Evolutionary conservation across 2,888 invertebrate genomes (phyloP), one percentile per base, ranked within the genome.

Genomic region (Marasmarcha lunaedactyla): DNA sequence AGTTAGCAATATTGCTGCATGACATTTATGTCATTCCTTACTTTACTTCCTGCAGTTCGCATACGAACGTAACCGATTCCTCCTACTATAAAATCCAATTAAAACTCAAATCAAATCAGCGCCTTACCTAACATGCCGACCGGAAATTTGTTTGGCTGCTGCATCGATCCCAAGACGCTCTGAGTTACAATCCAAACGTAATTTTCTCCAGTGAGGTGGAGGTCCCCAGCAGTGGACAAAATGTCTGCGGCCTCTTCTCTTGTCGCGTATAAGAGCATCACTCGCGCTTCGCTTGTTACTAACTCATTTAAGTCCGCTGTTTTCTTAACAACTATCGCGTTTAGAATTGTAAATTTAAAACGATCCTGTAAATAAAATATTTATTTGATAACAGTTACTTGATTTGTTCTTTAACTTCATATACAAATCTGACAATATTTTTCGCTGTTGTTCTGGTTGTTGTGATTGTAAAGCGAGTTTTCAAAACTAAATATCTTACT

Each of bases 141-240:
- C 1, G 95, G 95, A 70, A 95, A 95, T 64, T 93, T 81, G 54
- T 81, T 76, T 2, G 78, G 71, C 48, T 72, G 77, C 43, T 92
- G 90, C 59, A 89, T 86, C 52, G 91, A 92, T 55, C 93, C 93
- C 43, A 96, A 92, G 49, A 95, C 95, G 63, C 94, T 94, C 71
- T 97, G 97, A 37, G 96, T 96, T 13, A 95, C 97, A 42, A 97
- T 95, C 97, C 97, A 97, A 7, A 97, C 94, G 71, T 96, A 97
- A 70, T 95, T 95, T 71, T 95, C 95, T 6, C 93, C 93, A 2
- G 92, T 93, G 46, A 95, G 88, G 51, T 92, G 91, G 52, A 89
- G 84, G 53, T 90, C 89, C 42, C 88, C 85, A 2, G 94, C 94
- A 20, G 89, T 89, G 25, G 87, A 85, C 53, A 97, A 83, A 50